A percentile compares a stretch with the other conserved stretches of the same genome.
phyloP scores from a whole-genome alignment of 2,113 vertebrate species.

The Carettochelys insculpta region DNA sequence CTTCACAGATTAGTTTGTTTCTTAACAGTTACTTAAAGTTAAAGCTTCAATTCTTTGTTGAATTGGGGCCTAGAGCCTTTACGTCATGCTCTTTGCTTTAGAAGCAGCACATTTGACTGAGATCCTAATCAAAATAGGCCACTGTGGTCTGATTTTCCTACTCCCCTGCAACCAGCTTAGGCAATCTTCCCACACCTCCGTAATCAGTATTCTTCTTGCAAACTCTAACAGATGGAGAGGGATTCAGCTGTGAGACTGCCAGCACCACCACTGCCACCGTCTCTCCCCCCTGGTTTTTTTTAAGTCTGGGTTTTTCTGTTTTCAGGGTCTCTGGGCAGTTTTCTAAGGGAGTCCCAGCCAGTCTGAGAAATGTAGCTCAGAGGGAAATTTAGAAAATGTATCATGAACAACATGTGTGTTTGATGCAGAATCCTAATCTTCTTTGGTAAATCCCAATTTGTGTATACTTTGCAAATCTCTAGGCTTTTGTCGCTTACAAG shows the following conservation, averaged over 20 bases:
- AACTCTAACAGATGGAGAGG: not conserved
- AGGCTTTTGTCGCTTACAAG: constrained; percentile 31
- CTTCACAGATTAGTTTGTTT: not conserved
- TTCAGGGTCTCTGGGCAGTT: not conserved
- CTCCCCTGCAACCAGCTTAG: not conserved
- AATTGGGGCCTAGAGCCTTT: not conserved
- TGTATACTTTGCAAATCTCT: constrained; percentile 17
- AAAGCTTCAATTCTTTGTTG: not conserved
- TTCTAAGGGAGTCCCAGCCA: not conserved
- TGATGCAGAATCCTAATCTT: constrained; percentile 57
- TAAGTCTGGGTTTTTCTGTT: not conserved
- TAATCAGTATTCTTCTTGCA: not conserved
- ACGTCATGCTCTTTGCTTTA: not conserved
- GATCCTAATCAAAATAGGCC: not conserved
- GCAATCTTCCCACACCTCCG: not conserved
- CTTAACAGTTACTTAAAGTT: not conserved
- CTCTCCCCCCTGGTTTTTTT: not conserved
- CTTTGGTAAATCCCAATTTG: constrained; percentile 59
- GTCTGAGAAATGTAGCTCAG: not conserved
- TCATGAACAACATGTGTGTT: not conserved
- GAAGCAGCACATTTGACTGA: not conserved
- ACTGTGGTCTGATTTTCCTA: not conserved
- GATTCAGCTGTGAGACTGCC: not conserved
- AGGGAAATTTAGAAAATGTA: constrained; percentile 36
- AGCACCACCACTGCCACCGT: not conserved